phyloP scores from a whole-genome alignment of 2,888 invertebrate genomes.

The Coenonympha glycerion region DNA sequence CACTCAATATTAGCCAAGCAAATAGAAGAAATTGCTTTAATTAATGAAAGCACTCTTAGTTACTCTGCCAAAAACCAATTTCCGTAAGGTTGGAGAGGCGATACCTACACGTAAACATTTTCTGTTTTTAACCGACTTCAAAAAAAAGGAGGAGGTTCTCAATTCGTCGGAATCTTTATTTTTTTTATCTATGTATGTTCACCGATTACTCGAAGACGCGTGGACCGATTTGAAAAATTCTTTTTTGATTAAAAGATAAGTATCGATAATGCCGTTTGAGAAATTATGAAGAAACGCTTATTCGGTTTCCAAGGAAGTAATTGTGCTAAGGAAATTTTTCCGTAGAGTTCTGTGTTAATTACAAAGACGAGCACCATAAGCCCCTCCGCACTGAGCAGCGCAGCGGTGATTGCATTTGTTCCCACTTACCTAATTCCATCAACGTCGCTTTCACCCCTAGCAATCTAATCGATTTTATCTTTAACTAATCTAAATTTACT shows the following conservation, averaged over 20 bases:
- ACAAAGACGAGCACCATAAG: neutral
- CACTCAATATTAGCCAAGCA: conserved; percentile 12
- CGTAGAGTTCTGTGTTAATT: neutral
- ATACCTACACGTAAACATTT: neutral
- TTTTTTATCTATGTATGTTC: neutral
- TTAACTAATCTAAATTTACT: too few relatives aligned
- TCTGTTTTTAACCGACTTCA: too few relatives aligned
- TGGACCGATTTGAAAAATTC: too few relatives aligned
- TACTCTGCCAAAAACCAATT: conserved; percentile 2
- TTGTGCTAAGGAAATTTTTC: neutral
- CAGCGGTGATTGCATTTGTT: neutral
- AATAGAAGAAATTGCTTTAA: conserved; percentile 7
- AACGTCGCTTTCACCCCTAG: neutral
- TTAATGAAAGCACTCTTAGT: neutral
- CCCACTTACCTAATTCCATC: neutral
- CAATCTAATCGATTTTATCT: too few relatives aligned
- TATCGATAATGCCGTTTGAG: too few relatives aligned
- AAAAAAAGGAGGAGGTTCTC: too few relatives aligned
- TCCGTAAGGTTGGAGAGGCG: neutral
- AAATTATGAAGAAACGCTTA: too few relatives aligned
- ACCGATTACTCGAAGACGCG: too few relatives aligned
- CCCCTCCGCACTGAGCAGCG: neutral
- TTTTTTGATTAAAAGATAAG: too few relatives aligned
- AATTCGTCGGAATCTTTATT: too few relatives aligned
- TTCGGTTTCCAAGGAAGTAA: neutral